These are phyloP conservation scores for Neosilurus hyrtlii DNA, from an alignment of 2,797 vertebrate species.

Conservation along the genomic window DNA sequence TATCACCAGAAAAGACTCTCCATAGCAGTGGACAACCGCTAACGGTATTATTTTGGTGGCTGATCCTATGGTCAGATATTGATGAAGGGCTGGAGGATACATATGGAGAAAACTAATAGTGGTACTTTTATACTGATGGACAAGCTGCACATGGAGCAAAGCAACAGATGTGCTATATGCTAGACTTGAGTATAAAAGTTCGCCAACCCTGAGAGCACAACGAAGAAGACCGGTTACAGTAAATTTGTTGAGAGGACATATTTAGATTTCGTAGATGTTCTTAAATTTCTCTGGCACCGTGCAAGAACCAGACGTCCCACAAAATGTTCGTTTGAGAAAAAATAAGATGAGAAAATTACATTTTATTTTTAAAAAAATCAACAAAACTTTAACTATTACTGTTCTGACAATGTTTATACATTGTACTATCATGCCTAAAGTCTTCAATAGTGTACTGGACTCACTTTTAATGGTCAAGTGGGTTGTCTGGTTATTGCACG, in stretches of 20 bases:
- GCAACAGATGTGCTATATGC: not conserved
- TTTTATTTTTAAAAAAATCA: too few relatives aligned
- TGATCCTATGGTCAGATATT: not conserved
- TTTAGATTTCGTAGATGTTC: slow-evolving; percentile 7
- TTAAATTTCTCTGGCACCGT: not conserved
- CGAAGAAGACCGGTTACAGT: too few relatives aligned
- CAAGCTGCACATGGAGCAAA: not conserved
- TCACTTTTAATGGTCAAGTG: too few relatives aligned
- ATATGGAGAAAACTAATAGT: not conserved
- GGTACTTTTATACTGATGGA: not conserved
- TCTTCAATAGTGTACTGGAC: too few relatives aligned
- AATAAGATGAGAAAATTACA: too few relatives aligned
- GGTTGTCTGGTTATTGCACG: too few relatives aligned
- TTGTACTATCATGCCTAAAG: too few relatives aligned
- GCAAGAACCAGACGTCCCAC: too few relatives aligned
- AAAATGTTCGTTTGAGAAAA: too few relatives aligned
- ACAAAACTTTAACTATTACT: too few relatives aligned
- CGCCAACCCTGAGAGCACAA: not conserved
- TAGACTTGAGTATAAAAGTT: not conserved
- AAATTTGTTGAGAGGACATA: not conserved
- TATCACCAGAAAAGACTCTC: not conserved
- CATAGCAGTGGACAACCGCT: not conserved
- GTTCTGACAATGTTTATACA: too few relatives aligned
- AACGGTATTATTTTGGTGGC: not conserved
- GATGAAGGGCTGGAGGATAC: not conserved